Percentiles rank a stretch among this genome's conserved stretches.
phyloP scores from a whole-genome alignment of 2,113 vertebrate species.

The Saguinus imperator region DNA sequence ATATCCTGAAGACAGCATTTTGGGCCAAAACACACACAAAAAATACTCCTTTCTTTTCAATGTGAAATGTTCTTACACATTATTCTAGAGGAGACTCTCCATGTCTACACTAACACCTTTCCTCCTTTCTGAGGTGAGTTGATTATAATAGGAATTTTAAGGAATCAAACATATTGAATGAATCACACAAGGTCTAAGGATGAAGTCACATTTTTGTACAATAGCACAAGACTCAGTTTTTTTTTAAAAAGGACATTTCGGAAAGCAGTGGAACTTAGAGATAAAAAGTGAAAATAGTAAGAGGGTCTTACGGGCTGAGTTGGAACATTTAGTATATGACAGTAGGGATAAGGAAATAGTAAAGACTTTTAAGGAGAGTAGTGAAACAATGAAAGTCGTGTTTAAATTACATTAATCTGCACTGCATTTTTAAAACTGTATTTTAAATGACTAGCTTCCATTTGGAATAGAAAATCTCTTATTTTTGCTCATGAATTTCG shows the following conservation, averaged over 20 bases:
- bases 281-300: not conserved
- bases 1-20: not conserved
- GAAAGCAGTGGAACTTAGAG: not conserved
- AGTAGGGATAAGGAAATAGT: not conserved
- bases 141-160: not conserved
- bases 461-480: slow-evolving; percentile 50
- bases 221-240: not conserved
- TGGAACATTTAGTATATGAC: not conserved
- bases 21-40: not conserved
- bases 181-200: not conserved
- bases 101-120: not conserved
- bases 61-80: not conserved
- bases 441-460: slow-evolving; percentile 45
- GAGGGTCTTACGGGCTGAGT: not conserved
- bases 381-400: not conserved
- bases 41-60: not conserved
- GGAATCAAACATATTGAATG: not conserved
- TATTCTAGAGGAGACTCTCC: not conserved
- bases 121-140: not conserved
- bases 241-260: not conserved
- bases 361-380: not conserved
- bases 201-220: not conserved
- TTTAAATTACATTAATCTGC: slow-evolving; percentile 33
- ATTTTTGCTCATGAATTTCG: slow-evolving; percentile 59
- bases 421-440: not conserved